Conservation (phyloP, 2,113 vertebrate genomes). For the Rhabdomys dilectus region DNA sequence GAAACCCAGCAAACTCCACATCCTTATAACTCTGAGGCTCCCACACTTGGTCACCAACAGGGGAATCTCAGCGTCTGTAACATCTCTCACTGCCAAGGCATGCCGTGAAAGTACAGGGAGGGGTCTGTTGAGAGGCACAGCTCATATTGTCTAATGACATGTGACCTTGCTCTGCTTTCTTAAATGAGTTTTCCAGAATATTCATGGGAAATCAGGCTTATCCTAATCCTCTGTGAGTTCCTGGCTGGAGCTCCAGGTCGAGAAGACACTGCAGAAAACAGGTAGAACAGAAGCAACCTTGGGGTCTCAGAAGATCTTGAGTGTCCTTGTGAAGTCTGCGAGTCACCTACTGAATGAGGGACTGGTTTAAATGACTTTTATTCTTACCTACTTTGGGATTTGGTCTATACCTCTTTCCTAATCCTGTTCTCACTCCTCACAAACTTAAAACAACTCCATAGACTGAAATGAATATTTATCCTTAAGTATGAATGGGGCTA, state of each 20-base stretch:
- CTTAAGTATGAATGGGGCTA: not conserved
- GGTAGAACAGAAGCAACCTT: not conserved
- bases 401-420: not conserved
- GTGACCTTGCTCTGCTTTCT: not conserved
- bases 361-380: slow-evolving; percentile 8
- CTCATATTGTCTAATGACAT: not conserved
- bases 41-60: not conserved
- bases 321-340: not conserved
- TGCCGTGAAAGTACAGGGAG: not conserved
- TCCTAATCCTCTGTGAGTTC: not conserved
- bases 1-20: not conserved
- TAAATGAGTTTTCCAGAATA: not conserved
- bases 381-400: not conserved
- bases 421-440: not conserved
- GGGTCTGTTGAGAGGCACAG: not conserved
- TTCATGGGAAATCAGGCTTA: not conserved
- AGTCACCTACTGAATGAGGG: not conserved
- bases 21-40: not conserved
- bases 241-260: not conserved
- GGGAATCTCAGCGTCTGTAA: not conserved
- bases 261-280: not conserved
- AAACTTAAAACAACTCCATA: slow-evolving; percentile 27
- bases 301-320: not conserved
- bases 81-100: not conserved
- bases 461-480: slow-evolving; percentile 36